A percentile compares a stretch with the other conserved stretches of the same genome.
phyloP scores from a whole-genome alignment of 1,140 invertebrate genomes.

The Conus betulinus region DNA sequence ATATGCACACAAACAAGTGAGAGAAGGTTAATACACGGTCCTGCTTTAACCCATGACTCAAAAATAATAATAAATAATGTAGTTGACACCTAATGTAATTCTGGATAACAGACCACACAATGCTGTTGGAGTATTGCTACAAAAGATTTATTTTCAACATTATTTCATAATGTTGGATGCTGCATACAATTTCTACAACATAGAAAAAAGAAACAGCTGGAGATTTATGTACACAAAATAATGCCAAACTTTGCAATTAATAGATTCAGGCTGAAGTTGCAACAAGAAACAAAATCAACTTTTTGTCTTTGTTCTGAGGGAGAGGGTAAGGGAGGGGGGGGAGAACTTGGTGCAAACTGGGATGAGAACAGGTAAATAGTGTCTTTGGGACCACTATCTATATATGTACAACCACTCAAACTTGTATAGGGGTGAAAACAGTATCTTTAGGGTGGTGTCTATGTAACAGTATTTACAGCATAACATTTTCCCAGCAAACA shows the following conservation, averaged over 20 bases:
- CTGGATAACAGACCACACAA: neutral
- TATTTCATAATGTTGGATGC: slow-evolving; percentile 29
- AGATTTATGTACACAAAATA: slow-evolving; percentile 17
- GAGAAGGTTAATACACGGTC: too few species aligned
- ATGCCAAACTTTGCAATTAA: slow-evolving; percentile 13
- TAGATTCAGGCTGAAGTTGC: neutral
- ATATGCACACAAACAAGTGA: too few species aligned
- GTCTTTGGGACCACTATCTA: neutral
- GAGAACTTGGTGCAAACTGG: neutral
- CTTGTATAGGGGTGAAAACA: neutral
- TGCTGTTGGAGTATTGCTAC: slow-evolving; percentile 9
- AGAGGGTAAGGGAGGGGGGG: neutral
- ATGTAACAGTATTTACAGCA: neutral
- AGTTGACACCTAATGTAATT: too few species aligned
- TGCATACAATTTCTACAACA: slow-evolving; percentile 35
- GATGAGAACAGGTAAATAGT: neutral
- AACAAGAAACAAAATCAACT: neutral
- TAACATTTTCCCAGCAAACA: neutral
- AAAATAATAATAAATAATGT: too few species aligned
- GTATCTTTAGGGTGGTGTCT: neutral
- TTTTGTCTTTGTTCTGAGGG: neutral
- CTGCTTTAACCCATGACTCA: too few species aligned
- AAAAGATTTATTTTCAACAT: slow-evolving; percentile 39
- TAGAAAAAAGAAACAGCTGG: neutral
- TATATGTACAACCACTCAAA: neutral